Percentiles rank a stretch among this genome's conserved stretches.
Conservation (phyloP, 2,797 vertebrate species). For the Syndactyla subalaris region DNA sequence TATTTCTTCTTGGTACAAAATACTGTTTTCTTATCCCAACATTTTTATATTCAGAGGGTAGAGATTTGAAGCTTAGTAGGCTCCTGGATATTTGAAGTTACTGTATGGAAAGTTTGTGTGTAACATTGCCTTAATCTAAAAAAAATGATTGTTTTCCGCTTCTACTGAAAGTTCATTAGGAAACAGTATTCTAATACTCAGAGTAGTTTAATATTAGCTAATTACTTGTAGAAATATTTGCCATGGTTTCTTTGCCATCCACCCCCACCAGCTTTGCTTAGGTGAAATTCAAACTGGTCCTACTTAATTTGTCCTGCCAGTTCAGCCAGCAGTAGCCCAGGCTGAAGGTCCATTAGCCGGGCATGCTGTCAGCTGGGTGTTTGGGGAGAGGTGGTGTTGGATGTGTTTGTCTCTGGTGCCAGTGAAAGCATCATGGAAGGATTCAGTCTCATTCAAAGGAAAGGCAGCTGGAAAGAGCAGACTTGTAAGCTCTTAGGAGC, state of each 20-base stretch:
- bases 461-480: neutral
- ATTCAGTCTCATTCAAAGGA: neutral
- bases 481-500: neutral
- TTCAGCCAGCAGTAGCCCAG: neutral
- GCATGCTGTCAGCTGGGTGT: neutral
- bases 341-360: neutral
- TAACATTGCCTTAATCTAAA: neutral
- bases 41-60: neutral
- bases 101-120: neutral
- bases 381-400: neutral
- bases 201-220: neutral
- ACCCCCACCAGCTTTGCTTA: neutral
- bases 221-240: neutral
- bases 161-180: neutral
- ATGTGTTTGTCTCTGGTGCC: neutral
- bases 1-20: neutral
- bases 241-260: neutral
- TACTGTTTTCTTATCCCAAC: neutral
- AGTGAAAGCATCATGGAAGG: neutral
- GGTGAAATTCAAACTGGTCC: neutral
- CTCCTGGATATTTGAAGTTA: neutral
- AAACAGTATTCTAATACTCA: neutral
- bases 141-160: neutral
- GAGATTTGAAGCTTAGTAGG: neutral
- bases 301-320: neutral